phyloP scores from a whole-genome alignment of 1,140 invertebrate species.

The Drosophila sucinea region DNA sequence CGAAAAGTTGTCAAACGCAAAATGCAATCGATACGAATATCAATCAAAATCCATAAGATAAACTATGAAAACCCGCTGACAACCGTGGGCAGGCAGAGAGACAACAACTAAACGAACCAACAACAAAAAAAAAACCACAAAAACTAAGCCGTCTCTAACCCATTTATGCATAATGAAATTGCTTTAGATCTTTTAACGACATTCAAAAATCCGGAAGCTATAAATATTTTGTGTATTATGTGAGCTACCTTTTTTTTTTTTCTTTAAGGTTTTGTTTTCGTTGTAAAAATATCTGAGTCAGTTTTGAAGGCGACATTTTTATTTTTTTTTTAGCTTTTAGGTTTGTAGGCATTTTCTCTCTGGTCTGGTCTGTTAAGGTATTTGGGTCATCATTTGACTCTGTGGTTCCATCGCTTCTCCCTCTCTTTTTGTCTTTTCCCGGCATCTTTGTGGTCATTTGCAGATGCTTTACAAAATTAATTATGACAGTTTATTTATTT shows the following conservation, averaged over 20 bases:
- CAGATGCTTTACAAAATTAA: constrained; percentile 68
- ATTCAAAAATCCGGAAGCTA: constrained; percentile 76
- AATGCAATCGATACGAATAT: constrained; percentile 81
- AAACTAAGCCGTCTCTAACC: constrained; percentile 54
- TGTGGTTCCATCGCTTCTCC: constrained; percentile 16
- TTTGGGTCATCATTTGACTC: constrained; percentile 56
- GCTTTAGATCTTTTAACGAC: constrained; percentile 65
- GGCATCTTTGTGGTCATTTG: constrained; percentile 33
- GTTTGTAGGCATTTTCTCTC: neutral
- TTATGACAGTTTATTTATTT: constrained; percentile 82
- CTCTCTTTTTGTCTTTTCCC: constrained; percentile 7
- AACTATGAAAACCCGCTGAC: constrained; percentile 59
- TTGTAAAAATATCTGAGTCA: constrained; percentile 49
- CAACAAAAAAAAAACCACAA: constrained; percentile 38
- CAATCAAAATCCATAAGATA: constrained; percentile 72
- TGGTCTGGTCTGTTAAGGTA: constrained; percentile 35
- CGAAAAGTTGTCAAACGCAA: constrained; percentile 79
- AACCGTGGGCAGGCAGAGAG: constrained; percentile 52
- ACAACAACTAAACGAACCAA: constrained; percentile 41
- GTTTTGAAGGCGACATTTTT: constrained; percentile 42
- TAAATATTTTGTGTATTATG: constrained; percentile 67
- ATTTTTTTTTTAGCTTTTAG: constrained; percentile 15
- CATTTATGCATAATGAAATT: constrained; percentile 77
- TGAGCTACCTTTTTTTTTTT: constrained; percentile 57
- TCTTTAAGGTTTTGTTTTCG: constrained; percentile 24